phyloP scores from a whole-genome alignment of 2,888 invertebrate species.

The Cerceris ruficornis region DNA sequence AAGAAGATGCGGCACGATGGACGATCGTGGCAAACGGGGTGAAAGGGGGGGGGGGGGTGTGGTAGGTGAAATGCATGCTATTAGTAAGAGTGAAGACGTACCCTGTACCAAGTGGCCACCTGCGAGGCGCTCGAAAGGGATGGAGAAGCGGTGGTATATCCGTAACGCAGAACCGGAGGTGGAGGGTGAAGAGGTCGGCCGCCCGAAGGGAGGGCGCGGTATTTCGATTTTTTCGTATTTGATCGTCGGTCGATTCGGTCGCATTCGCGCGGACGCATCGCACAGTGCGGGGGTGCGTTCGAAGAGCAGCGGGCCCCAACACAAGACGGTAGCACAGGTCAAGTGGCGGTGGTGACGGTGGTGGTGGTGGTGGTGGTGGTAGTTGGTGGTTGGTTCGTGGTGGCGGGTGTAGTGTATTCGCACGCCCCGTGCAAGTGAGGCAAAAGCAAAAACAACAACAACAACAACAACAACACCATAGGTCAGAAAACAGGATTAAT shows the following conservation, averaged over 20 bases:
- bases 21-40: not conserved
- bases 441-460: constrained; percentile 74
- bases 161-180: constrained; percentile 62
- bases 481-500: constrained; percentile 68
- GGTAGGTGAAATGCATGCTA: constrained; percentile 75
- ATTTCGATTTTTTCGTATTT: constrained; percentile 36
- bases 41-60: constrained; percentile 2
- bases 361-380: constrained; percentile 60
- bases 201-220: constrained; percentile 35
- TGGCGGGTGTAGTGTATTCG: constrained; percentile 70
- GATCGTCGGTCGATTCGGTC: constrained; percentile 21
- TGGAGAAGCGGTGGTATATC: constrained; percentile 74
- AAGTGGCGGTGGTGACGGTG: constrained; percentile 58
- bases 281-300: constrained; percentile 55
- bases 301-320: constrained; percentile 58
- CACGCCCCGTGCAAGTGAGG: constrained; percentile 72
- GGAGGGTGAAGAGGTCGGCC: constrained; percentile 58
- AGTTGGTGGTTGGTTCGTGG: constrained; percentile 52
- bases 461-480: constrained; percentile 73
- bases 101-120: constrained; percentile 97
- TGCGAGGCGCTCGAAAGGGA: constrained; percentile 82
- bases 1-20: constrained; percentile 6
- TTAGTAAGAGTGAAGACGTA: constrained; percentile 85
- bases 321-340: constrained; percentile 69
- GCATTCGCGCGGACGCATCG: constrained; percentile 40